Conservation (phyloP, 2,888 invertebrate genomes). For the Myopa tessellatipennis region DNA sequence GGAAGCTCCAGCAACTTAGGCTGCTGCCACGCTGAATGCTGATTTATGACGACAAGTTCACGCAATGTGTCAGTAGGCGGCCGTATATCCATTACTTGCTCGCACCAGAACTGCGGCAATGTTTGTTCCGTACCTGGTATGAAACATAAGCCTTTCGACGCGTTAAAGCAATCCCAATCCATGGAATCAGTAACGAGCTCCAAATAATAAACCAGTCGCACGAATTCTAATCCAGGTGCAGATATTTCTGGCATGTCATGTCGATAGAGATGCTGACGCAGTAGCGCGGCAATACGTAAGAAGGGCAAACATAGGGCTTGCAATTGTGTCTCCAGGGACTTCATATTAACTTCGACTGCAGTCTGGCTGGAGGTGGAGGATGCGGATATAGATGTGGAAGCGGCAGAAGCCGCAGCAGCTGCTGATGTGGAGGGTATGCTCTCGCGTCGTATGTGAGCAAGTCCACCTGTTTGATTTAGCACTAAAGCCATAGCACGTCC, state of each 20-base stretch:
- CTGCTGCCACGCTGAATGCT: constrained; percentile 82
- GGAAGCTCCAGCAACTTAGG: constrained; percentile 89
- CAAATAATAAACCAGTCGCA: constrained; percentile 80
- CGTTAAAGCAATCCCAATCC: constrained; percentile 76
- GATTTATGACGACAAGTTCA: constrained; percentile 75
- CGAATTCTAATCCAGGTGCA: constrained; percentile 78
- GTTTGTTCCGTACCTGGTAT: constrained; percentile 70
- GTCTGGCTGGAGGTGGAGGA: constrained; percentile 25
- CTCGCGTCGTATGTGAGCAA: constrained; percentile 63
- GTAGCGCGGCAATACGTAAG: constrained; percentile 83
- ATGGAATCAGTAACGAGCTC: constrained; percentile 77
- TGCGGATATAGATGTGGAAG: constrained; percentile 34
- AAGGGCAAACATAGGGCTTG: constrained; percentile 86
- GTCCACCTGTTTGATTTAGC: constrained; percentile 61
- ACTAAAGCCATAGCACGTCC: constrained; percentile 66
- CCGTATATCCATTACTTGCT: constrained; percentile 72
- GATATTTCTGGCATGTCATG: constrained; percentile 78
- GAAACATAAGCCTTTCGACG: constrained; percentile 75
- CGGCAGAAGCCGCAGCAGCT: constrained; percentile 47
- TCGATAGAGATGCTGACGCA: constrained; percentile 86
- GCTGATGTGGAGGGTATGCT: constrained; percentile 59
- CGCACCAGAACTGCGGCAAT: constrained; percentile 76
- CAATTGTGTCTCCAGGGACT: constrained; percentile 71
- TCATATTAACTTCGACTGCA: constrained; percentile 59
- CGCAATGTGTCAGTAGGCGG: constrained; percentile 68